phyloP scores from a whole-genome alignment of 1,140 invertebrate species.

The Drosophila azteca region DNA sequence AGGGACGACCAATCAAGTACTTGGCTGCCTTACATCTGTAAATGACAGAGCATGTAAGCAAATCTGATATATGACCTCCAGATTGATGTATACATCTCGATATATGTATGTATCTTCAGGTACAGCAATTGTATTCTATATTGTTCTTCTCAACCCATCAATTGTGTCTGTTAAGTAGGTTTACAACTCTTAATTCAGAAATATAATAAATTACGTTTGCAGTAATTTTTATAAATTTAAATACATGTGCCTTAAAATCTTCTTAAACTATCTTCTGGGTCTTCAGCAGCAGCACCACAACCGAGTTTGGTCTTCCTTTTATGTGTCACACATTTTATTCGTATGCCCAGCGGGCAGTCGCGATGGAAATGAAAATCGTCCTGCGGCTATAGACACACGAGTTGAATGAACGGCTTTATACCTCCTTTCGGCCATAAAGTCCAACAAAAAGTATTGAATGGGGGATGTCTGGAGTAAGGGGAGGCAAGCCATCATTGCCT shows the following conservation, averaged over 20 bases:
- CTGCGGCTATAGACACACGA: conserved; percentile 6
- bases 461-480: not conserved
- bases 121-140: no score
- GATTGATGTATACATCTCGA: no score
- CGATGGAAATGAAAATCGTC: conserved; percentile 29
- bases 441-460: not conserved
- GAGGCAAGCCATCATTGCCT: not conserved
- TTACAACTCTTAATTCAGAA: no score
- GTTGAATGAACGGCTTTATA: conserved; percentile 5
- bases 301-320: conserved; percentile 6
- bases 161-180: no score
- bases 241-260: no score
- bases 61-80: no score
- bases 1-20: conserved; percentile 24
- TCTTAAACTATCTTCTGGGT: no score
- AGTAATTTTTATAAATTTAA: no score
- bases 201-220: no score
- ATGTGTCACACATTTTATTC: conserved; percentile 2
- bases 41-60: conserved; percentile 16
- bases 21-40: conserved; percentile 40
- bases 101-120: no score
- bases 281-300: no score
- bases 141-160: no score
- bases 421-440: not conserved
- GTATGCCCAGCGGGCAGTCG: conserved; percentile 13